These are phyloP conservation scores for Calypte anna DNA, from an alignment of 2,113 vertebrate genomes.

Conservation along the genomic window DNA sequence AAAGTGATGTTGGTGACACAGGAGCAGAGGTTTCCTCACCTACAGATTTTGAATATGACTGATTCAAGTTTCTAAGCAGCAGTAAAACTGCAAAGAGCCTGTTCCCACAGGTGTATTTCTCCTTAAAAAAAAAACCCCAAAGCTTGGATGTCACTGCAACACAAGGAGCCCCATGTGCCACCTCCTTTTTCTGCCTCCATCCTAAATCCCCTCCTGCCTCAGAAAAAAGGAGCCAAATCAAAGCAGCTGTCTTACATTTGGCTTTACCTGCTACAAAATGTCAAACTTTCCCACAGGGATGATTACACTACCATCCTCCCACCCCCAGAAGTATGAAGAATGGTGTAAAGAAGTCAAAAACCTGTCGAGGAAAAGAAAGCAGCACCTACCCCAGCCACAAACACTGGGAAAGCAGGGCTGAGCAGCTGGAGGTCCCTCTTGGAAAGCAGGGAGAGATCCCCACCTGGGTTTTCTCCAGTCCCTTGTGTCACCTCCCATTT, in stretches of 20 bases:
- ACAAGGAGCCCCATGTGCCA: fast-evolving
- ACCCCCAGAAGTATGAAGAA: neutral
- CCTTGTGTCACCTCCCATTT: fast-evolving
- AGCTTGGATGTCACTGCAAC: neutral
- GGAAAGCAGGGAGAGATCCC: neutral
- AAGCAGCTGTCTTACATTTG: neutral
- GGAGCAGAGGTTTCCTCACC: neutral
- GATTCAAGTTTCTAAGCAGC: neutral
- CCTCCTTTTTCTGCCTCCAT: neutral
- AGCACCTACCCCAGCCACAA: neutral
- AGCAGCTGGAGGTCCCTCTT: neutral
- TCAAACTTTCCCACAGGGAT: neutral
- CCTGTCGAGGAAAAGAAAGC: neutral
- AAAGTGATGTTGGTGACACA: fast-evolving
- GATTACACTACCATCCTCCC: neutral
- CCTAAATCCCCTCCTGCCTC: neutral
- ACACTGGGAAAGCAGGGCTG: neutral
- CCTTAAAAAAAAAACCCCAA: neutral
- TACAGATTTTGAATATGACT: neutral
- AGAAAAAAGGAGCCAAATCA: neutral
- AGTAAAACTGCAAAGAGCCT: neutral
- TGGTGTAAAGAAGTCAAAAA: neutral
- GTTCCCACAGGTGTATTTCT: neutral
- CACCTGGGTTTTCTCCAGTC: neutral
- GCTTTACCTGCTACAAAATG: neutral